Conservation (phyloP, 1,140 invertebrate genomes). For the Ladona fulva region DNA sequence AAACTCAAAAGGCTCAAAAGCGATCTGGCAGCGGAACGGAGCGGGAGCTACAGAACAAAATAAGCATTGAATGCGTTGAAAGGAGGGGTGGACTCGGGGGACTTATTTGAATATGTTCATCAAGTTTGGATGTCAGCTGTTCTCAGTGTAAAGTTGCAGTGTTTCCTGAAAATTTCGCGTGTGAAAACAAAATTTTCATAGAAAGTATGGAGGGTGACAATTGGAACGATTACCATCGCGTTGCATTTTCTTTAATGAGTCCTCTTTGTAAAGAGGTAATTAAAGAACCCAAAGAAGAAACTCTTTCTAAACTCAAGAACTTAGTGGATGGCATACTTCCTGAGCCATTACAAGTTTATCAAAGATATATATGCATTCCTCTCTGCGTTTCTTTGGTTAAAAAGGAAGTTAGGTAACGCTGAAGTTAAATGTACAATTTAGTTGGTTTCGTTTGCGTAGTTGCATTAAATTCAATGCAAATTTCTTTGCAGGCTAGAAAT, state of each 20-base stretch:
- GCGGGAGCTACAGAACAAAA: no score
- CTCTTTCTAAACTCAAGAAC: constrained; percentile 29
- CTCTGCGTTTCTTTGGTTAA: constrained; percentile 40
- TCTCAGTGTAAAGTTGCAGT: no score
- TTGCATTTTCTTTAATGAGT: constrained; percentile 39
- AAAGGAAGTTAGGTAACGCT: constrained; percentile 34
- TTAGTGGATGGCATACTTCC: constrained; percentile 32
- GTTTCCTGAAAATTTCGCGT: no score
- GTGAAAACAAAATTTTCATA: not conserved
- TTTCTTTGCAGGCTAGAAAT: constrained; percentile 33
- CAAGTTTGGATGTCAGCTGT: no score
- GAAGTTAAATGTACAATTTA: constrained; percentile 15
- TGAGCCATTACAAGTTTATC: constrained; percentile 38
- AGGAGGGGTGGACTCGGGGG: no score
- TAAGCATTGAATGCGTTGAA: no score
- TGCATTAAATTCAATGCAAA: constrained; percentile 20
- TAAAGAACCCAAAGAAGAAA: constrained; percentile 34
- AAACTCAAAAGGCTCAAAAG: no score
- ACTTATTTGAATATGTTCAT: no score
- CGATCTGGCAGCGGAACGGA: no score
- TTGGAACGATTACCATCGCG: not conserved
- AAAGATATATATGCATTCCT: constrained; percentile 42
- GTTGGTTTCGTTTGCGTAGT: constrained; percentile 28
- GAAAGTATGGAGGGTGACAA: not conserved
- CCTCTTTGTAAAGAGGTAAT: constrained; percentile 42